phyloP scores from a whole-genome alignment of 2,888 invertebrate genomes.

The Coelinius sp. region DNA sequence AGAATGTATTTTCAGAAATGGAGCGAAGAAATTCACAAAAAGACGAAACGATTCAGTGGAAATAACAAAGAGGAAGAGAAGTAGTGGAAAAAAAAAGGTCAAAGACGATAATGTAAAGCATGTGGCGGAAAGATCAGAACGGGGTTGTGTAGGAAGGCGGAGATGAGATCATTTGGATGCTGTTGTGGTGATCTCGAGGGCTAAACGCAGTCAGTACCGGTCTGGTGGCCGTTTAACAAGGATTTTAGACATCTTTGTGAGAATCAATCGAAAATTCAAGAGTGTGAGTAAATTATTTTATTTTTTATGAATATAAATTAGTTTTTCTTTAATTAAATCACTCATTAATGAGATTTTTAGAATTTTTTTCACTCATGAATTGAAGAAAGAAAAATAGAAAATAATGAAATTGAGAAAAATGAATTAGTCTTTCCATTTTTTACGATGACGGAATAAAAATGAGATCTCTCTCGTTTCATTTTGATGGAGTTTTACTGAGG shows the following conservation, averaged over 20 bases:
- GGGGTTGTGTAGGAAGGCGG: constrained; percentile 58
- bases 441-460: too few species aligned
- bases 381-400: too few species aligned
- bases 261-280: background rate
- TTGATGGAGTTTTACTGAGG: too few species aligned
- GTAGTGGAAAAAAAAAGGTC: constrained; percentile 19
- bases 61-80: background rate
- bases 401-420: too few species aligned
- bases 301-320: background rate
- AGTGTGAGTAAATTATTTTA: constrained; percentile 25
- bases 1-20: background rate
- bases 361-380: too few species aligned
- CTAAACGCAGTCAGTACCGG: constrained; percentile 58
- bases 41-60: background rate
- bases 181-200: background rate
- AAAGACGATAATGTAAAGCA: constrained; percentile 43
- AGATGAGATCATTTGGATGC: constrained; percentile 60
- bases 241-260: constrained; percentile 29
- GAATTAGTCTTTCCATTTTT: too few species aligned
- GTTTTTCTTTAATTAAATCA: too few species aligned
- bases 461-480: too few species aligned
- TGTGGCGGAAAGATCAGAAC: constrained; percentile 60
- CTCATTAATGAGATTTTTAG: too few species aligned
- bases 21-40: background rate
- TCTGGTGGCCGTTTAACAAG: constrained; percentile 58